A percentile compares a stretch with the other conserved stretches of the same genome.
Evolutionary conservation across 2,797 vertebrate species (phyloP).

Genomic region (Sebastes hubbsi): DNA sequence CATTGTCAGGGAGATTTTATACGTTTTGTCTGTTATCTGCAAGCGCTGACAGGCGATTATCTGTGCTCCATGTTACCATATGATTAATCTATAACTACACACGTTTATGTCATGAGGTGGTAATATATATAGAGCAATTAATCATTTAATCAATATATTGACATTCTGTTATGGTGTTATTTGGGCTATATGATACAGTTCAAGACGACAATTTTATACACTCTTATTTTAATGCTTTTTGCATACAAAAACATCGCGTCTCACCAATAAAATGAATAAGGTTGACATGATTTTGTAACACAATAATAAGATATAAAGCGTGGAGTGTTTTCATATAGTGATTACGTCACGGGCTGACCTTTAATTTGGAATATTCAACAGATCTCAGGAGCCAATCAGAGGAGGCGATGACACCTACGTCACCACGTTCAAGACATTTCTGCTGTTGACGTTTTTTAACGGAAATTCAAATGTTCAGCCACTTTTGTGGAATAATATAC

Average conservation of each 20-base stretch:
- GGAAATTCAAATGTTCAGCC: too few relatives aligned
- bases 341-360: background rate
- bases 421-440: slow-evolving; percentile 13
- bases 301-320: background rate
- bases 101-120: background rate
- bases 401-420: background rate
- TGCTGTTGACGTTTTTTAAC: background rate
- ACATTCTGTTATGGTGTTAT: background rate
- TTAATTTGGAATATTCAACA: slow-evolving; percentile 26
- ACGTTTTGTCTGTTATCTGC: background rate
- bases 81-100: slow-evolving; percentile 17
- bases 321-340: background rate
- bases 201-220: background rate
- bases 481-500: background rate
- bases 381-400: slow-evolving; percentile 46
- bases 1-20: slow-evolving; percentile 21
- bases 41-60: slow-evolving; percentile 42
- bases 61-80: background rate
- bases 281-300: too few relatives aligned
- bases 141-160: background rate
- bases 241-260: background rate
- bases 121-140: background rate
- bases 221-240: background rate
- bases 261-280: background rate
- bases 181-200: background rate